Percentiles rank a stretch among this genome's conserved stretches.
Evolutionary conservation across 92 coral and sea anemone species (phyloP).

Genomic region (Parazoanthus atlanticus): DNA sequence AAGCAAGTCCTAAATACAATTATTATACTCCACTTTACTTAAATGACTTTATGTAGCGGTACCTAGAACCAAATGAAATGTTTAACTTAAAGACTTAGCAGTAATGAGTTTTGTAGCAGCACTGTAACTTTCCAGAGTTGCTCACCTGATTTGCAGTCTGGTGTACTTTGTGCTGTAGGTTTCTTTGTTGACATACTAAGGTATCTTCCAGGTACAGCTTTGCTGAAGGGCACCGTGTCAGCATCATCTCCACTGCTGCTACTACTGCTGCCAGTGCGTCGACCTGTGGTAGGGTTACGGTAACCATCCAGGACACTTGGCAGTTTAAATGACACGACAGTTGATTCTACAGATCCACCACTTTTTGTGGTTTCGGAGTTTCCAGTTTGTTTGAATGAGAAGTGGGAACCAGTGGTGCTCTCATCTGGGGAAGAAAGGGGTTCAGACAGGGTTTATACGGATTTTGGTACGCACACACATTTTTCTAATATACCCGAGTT

Average conservation of each 20-base stretch:
- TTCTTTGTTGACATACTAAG: slow-evolving; percentile 72
- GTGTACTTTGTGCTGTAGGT: slow-evolving; percentile 68
- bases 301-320: slow-evolving; percentile 67
- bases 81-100: neutral
- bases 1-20: too few relatives aligned
- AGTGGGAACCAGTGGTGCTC: slow-evolving; percentile 28
- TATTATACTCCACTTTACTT: too few relatives aligned
- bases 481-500: too few relatives aligned
- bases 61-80: neutral
- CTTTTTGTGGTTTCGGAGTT: neutral
- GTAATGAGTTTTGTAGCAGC: neutral
- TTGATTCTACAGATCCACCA: slow-evolving; percentile 43
- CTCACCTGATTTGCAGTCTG: slow-evolving; percentile 62
- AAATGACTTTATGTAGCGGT: too few relatives aligned
- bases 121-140: neutral
- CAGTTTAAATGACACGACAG: slow-evolving; percentile 70
- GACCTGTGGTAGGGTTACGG: slow-evolving; percentile 16
- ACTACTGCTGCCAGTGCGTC: slow-evolving; percentile 52
- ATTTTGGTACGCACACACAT: too few relatives aligned
- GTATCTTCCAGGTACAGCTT: slow-evolving; percentile 42
- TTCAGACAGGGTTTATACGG: neutral
- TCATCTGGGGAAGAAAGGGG: slow-evolving; percentile 11
- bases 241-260: slow-evolving; percentile 93
- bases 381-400: slow-evolving; percentile 7
- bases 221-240: slow-evolving; percentile 68